Evolutionary conservation across 2,797 vertebrate genomes (phyloP).

Genomic region (Meda fulgida): DNA sequence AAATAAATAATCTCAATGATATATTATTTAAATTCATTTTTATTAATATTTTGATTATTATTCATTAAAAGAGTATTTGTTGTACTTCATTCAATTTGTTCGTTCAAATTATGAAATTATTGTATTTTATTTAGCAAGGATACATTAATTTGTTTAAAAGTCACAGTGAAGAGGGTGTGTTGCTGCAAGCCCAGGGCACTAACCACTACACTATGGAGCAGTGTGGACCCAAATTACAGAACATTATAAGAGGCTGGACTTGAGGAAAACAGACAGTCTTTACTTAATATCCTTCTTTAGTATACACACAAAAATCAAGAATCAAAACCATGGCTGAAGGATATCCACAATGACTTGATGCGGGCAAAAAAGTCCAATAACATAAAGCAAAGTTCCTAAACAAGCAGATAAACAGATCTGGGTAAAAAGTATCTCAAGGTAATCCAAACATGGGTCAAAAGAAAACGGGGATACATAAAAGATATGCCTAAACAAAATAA

Average conservation of each 20-base stretch:
- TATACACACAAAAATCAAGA: not conserved
- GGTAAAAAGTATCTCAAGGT: not conserved
- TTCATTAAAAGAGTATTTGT: not conserved
- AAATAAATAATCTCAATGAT: too few relatives aligned
- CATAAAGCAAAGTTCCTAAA: not conserved
- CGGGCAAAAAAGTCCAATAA: not conserved
- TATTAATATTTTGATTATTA: too few relatives aligned
- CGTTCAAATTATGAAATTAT: too few relatives aligned
- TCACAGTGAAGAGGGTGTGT: too few relatives aligned
- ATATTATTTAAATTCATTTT: too few relatives aligned
- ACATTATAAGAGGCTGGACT: not conserved
- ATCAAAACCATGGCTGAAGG: not conserved
- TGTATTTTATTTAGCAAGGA: too few relatives aligned
- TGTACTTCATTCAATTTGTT: too few relatives aligned
- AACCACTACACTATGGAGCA: not conserved
- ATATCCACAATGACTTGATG: not conserved
- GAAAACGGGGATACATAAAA: not conserved
- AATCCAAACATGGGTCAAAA: not conserved
- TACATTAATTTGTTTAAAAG: too few relatives aligned
- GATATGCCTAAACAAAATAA: not conserved
- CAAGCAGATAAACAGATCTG: not conserved
- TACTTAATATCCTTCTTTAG: not conserved
- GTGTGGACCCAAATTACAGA: not conserved
- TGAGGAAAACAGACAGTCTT: not conserved
- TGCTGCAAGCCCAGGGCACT: not conserved